Conservation (phyloP, 2,888 invertebrate species). For the Ochlodes sylvanus region DNA sequence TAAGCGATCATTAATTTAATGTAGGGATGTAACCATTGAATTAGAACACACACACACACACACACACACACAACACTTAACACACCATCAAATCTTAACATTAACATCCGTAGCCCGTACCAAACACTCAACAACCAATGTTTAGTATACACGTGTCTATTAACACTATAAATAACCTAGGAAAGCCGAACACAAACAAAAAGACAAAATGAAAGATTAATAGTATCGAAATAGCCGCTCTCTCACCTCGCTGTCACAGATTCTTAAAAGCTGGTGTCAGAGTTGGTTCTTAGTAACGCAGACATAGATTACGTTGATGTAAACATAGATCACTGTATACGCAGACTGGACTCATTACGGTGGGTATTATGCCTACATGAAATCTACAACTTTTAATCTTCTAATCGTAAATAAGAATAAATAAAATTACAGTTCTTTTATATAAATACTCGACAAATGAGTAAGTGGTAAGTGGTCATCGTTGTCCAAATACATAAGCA, state of each 20-base stretch:
- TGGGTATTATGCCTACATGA: too few relatives aligned
- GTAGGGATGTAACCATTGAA: too few relatives aligned
- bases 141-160: constrained; percentile 11
- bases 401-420: too few relatives aligned
- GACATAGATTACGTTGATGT: constrained; percentile 30
- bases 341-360: constrained; percentile 20
- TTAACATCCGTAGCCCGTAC: constrained; percentile 1
- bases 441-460: too few relatives aligned
- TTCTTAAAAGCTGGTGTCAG: constrained; percentile 64
- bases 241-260: constrained; percentile 43
- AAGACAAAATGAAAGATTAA: constrained; percentile 43
- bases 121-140: constrained; percentile 12
- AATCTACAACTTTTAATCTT: too few relatives aligned
- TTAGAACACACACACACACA: not conserved
- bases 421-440: too few relatives aligned
- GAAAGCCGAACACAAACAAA: constrained; percentile 37
- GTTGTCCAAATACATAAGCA: too few relatives aligned
- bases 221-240: constrained; percentile 43
- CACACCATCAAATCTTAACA: not conserved
- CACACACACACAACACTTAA: too few relatives aligned
- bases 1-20: too few relatives aligned
- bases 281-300: constrained; percentile 54
- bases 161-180: constrained; percentile 27
- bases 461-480: too few relatives aligned
- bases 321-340: constrained; percentile 18